Evolutionary conservation across 2,113 vertebrate genomes (phyloP).

Genomic region (Hyperopisus bebe): DNA sequence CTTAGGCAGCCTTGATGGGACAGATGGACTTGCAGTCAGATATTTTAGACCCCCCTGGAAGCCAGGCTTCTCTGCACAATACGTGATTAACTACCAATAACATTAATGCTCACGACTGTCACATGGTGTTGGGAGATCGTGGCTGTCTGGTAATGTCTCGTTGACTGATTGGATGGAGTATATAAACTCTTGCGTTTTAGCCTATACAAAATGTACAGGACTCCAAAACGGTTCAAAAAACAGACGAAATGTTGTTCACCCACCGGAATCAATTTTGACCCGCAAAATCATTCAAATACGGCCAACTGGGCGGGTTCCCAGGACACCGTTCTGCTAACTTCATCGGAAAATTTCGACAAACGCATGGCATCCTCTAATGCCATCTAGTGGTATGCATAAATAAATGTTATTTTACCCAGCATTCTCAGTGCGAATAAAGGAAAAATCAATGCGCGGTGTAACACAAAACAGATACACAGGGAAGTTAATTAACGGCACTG

Average conservation of each 20-base stretch:
- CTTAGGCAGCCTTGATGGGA: neutral
- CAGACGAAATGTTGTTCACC: neutral
- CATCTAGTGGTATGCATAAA: slow-evolving; percentile 47
- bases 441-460: neutral
- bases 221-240: neutral
- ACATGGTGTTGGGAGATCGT: neutral
- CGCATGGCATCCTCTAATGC: slow-evolving; percentile 24
- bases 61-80: neutral
- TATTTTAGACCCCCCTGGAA: neutral
- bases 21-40: neutral
- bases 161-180: neutral
- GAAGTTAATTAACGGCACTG: neutral
- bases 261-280: neutral
- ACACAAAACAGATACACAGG: neutral
- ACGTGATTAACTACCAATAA: neutral
- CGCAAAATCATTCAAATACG: neutral
- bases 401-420: neutral
- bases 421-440: neutral
- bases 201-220: neutral
- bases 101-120: neutral
- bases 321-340: neutral
- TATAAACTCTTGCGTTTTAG: neutral
- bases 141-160: neutral
- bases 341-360: neutral
- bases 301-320: neutral